Percentiles rank a stretch among this genome's conserved stretches.
Conservation (phyloP, 2,113 vertebrate genomes). For the Phylloscopus trochilus region DNA sequence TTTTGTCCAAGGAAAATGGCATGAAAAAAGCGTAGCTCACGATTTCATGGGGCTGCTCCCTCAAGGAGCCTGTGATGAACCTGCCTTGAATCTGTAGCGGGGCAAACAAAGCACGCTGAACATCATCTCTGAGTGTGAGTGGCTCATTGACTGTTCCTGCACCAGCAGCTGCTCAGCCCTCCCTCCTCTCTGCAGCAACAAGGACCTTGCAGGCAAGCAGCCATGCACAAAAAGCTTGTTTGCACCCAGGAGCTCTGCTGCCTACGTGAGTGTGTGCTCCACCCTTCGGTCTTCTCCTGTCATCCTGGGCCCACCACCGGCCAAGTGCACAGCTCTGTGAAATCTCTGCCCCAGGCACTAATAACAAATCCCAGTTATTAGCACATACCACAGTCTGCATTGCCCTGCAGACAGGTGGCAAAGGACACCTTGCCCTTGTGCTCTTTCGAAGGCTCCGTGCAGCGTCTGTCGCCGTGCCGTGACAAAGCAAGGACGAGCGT, state of each 20-base stretch:
- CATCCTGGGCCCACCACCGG: neutral
- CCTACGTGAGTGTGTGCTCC: neutral
- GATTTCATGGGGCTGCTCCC: neutral
- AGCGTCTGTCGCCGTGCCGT: accelerated
- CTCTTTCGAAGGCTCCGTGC: neutral
- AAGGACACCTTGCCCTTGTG: neutral
- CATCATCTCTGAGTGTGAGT: neutral
- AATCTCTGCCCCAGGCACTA: neutral
- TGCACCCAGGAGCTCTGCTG: neutral
- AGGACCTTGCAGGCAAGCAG: neutral
- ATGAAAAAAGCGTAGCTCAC: neutral
- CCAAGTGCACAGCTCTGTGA: neutral
- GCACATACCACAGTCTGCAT: neutral
- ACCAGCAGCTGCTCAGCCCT: neutral
- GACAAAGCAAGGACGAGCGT: neutral
- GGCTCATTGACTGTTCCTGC: neutral
- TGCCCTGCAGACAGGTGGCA: neutral
- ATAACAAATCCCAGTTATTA: neutral
- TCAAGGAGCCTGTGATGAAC: neutral
- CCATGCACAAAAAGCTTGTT: neutral
- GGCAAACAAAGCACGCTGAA: neutral
- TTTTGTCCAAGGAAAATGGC: neutral
- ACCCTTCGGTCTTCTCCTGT: neutral
- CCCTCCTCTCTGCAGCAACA: neutral
- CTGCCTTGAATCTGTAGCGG: neutral